Conservation (phyloP, 2,888 invertebrate species). For the Rhagium mordax region DNA sequence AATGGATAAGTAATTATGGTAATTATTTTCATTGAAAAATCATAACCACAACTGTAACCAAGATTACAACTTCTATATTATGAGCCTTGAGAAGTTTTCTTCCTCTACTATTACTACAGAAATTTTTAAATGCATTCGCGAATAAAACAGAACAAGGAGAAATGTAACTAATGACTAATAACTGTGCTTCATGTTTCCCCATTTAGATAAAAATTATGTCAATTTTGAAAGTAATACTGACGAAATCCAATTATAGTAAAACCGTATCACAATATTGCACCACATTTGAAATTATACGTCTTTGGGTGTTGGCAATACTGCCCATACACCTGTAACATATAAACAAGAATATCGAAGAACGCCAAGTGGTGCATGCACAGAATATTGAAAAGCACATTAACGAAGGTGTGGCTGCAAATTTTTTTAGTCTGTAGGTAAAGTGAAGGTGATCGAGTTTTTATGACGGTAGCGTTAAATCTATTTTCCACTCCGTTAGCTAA, state of each 20-base stretch:
- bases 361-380: not conserved
- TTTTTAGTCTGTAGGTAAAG: not conserved
- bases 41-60: no score
- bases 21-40: no score
- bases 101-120: no score
- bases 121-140: no score
- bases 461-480: not conserved
- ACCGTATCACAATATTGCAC: not conserved
- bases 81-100: no score
- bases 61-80: no score
- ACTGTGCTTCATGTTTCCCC: no score
- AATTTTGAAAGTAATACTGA: not conserved
- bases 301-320: constrained; percentile 8
- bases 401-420: not conserved
- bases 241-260: not conserved
- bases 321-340: constrained; percentile 4
- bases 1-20: no score
- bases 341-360: not conserved
- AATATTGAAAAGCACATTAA: not conserved
- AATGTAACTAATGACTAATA: no score
- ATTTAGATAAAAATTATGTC: not conserved
- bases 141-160: no score
- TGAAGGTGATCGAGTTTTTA: not conserved
- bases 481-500: not conserved
- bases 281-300: not conserved